phyloP scores from a whole-genome alignment of 1,140 invertebrate genomes.

The Adelges cooleyi region DNA sequence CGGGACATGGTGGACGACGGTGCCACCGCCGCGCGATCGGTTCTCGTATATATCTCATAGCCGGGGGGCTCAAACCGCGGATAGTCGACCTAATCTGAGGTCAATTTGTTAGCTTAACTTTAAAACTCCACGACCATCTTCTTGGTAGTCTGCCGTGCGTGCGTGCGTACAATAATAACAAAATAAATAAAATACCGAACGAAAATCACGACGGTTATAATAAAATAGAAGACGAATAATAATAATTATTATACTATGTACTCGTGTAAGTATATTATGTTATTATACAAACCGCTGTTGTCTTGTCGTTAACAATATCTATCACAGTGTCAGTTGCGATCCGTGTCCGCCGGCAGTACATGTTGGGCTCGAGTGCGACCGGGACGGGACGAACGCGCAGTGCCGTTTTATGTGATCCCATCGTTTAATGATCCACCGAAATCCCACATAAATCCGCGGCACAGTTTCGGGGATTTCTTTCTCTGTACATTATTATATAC shows the following conservation, averaged over 20 bases:
- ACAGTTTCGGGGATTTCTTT: neutral
- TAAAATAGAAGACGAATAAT: no score
- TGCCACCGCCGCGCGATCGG: neutral
- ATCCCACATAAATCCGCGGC: neutral
- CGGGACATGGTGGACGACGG: conserved; percentile 7
- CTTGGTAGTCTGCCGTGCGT: neutral
- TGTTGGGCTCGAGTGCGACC: neutral
- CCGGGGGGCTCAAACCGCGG: conserved; percentile 26
- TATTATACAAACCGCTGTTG: no score
- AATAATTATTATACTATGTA: no score
- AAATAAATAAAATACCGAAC: no score
- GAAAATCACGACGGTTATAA: no score
- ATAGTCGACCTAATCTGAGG: conserved; percentile 27
- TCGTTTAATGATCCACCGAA: neutral
- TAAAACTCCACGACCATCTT: conserved; percentile 11
- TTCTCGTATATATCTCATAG: conserved; percentile 5
- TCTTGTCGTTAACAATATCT: no score
- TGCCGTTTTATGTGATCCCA: no score
- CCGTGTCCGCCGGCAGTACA: no score
- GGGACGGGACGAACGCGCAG: neutral
- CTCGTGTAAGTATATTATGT: no score
- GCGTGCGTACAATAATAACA: no score
- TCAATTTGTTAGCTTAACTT: conserved; percentile 27
- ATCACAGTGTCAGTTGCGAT: no score
- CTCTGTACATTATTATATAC: neutral